Conservation (phyloP, 1,140 invertebrate species). For the Drepana arcuata region DNA sequence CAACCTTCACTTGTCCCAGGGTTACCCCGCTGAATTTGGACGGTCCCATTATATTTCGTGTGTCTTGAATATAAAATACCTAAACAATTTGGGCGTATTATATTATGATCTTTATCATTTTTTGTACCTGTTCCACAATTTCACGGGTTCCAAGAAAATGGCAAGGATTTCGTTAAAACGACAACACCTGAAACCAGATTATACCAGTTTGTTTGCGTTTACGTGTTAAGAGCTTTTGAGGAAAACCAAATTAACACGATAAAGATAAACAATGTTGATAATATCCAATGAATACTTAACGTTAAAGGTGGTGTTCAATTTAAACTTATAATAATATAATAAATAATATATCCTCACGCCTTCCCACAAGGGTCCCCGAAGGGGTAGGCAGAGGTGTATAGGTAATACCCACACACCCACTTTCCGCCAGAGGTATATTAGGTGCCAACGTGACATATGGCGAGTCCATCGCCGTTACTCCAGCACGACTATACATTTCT, state of each 20-base stretch:
- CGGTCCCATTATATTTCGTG: conserved; percentile 16
- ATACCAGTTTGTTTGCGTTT: too few relatives aligned
- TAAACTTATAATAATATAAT: too few relatives aligned
- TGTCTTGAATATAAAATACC: conserved; percentile 16
- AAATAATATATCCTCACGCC: too few relatives aligned
- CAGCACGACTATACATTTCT: too few relatives aligned
- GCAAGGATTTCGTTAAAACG: background rate
- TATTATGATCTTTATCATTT: conserved; percentile 4
- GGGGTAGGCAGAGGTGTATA: too few relatives aligned
- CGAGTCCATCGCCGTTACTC: too few relatives aligned
- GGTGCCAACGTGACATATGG: too few relatives aligned
- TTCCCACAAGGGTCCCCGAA: too few relatives aligned
- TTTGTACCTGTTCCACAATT: background rate
- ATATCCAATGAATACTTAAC: background rate
- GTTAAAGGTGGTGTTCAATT: background rate
- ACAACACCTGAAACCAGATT: background rate
- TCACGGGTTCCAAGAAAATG: background rate
- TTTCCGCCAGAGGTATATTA: too few relatives aligned
- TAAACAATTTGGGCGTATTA: conserved; percentile 12
- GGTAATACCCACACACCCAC: too few relatives aligned
- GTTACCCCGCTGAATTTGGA: conserved; percentile 12
- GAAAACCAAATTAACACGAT: background rate
- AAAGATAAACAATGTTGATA: background rate
- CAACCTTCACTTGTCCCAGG: conserved; percentile 13
- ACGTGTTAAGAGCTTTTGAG: too few relatives aligned